Evolutionary conservation across 2,797 vertebrate species (phyloP).

Genomic region (Myotis pilosus): DNA sequence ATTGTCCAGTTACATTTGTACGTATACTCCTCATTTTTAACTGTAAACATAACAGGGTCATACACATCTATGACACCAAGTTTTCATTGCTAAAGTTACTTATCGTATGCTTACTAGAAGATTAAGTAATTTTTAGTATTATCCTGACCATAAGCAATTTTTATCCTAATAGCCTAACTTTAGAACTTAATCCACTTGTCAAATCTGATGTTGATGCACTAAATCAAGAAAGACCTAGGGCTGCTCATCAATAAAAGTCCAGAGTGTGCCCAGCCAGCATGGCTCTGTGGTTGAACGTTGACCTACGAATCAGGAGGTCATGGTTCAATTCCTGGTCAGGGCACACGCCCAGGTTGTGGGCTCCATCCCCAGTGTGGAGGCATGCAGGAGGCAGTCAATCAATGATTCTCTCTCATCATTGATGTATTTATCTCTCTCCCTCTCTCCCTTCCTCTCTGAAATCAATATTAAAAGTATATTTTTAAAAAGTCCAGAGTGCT

Average conservation of each 20-base stretch:
- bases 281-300: too few species aligned
- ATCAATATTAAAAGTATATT: too few species aligned
- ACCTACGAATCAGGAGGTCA: too few species aligned
- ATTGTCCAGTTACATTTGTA: not conserved
- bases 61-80: not conserved
- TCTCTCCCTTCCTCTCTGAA: too few species aligned
- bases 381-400: too few species aligned
- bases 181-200: not conserved
- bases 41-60: not conserved
- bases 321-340: too few species aligned
- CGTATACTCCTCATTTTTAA: not conserved
- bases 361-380: too few species aligned
- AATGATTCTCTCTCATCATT: too few species aligned
- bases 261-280: too few species aligned
- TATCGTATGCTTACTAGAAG: not conserved
- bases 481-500: too few species aligned
- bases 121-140: not conserved
- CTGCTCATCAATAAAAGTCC: not conserved
- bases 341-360: too few species aligned
- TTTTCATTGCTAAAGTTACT: not conserved
- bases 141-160: not conserved
- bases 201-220: not conserved
- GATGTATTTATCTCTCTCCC: too few species aligned
- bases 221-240: not conserved
- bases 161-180: not conserved